A percentile compares a stretch with the other conserved stretches of the same genome.
Evolutionary conservation across 2,113 vertebrate genomes (phyloP).

Genomic region (Bambusicola thoracicus): DNA sequence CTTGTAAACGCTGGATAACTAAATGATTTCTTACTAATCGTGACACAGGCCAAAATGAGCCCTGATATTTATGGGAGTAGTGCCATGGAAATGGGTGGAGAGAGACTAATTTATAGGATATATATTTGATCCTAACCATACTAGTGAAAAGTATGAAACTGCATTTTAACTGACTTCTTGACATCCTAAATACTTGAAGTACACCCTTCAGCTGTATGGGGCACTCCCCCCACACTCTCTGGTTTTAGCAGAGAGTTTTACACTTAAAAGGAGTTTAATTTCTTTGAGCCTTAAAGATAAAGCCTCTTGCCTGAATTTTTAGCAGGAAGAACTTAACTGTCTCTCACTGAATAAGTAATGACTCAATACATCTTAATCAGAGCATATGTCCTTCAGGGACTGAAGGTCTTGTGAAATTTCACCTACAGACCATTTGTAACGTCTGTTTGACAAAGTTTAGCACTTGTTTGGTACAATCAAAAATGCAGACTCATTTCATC

Average conservation of each 20-base stretch:
- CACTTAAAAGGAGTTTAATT: not conserved
- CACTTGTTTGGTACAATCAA: not conserved
- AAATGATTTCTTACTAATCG: not conserved
- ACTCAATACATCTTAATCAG: constrained; percentile 48
- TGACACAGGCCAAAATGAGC: not conserved
- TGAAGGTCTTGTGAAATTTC: constrained; percentile 17
- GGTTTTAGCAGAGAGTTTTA: not conserved
- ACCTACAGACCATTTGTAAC: not conserved
- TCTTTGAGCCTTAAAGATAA: not conserved
- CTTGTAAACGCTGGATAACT: not conserved
- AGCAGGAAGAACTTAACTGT: constrained; percentile 21
- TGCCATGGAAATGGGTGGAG: not conserved
- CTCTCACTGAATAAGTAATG: constrained; percentile 39
- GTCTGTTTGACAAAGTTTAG: constrained; percentile 10
- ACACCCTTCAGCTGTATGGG: accelerated
- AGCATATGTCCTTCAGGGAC: constrained; percentile 3
- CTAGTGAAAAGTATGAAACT: not conserved
- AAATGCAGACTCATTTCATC: not conserved
- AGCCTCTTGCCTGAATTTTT: not conserved
- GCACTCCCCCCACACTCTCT: not conserved
- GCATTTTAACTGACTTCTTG: not conserved
- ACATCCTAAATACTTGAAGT: not conserved
- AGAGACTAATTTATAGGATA: not conserved
- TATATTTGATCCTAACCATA: not conserved
- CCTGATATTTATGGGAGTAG: not conserved